phyloP scores from a whole-genome alignment of 1,140 invertebrate genomes.

The Elymnias hypermnestra region DNA sequence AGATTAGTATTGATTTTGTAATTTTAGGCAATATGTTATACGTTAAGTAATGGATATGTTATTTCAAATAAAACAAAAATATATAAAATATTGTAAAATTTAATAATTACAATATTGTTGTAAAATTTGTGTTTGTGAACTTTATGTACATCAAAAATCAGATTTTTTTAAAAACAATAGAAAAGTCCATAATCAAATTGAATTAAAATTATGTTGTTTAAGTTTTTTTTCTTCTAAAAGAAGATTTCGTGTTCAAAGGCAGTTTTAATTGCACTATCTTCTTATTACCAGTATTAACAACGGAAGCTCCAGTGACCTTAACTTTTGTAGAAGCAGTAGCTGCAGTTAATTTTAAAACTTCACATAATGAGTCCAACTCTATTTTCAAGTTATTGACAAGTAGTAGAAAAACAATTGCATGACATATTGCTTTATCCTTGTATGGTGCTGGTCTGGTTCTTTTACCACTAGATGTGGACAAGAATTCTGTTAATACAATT shows the following conservation, averaged over 20 bases:
- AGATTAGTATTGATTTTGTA: no score
- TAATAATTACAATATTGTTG: no score
- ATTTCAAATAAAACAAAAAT: no score
- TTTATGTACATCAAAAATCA: no score
- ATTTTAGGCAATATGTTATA: no score
- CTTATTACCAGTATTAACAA: conserved; percentile 29
- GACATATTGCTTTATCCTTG: conserved; percentile 54
- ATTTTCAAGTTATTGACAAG: conserved; percentile 53
- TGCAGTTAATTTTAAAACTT: conserved; percentile 35
- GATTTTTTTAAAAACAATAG: not conserved
- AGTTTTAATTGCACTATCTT: conserved; percentile 48
- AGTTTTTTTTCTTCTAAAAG: conserved; percentile 38
- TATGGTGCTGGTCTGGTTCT: conserved; percentile 35
- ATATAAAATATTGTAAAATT: no score
- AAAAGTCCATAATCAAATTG: not conserved
- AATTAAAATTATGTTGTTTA: conserved; percentile 47
- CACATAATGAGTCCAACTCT: conserved; percentile 37
- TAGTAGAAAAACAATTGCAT: conserved; percentile 49
- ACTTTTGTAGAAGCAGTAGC: conserved; percentile 35
- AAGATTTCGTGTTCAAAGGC: conserved; percentile 36
- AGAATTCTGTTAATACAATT: conserved; percentile 43
- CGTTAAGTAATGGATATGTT: no score
- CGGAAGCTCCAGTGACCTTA: conserved; percentile 38
- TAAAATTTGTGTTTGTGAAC: no score
- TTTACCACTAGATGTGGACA: conserved; percentile 28